Conservation (phyloP, 2,113 vertebrate genomes). For the Dolichotis patagonum region DNA sequence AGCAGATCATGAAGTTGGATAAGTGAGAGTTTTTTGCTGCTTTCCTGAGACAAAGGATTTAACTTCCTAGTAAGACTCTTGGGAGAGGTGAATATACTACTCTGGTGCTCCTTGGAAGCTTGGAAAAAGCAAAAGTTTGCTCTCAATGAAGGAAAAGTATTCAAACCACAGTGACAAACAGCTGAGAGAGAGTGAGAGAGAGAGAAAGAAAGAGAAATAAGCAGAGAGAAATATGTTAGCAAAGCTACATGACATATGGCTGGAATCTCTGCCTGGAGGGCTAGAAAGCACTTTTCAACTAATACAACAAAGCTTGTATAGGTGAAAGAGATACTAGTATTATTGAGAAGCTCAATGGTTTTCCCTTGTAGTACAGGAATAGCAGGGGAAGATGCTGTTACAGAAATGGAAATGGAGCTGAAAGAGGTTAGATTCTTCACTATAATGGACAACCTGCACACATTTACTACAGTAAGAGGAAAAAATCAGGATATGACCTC, state of each 20-base stretch:
- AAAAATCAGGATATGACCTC: background rate
- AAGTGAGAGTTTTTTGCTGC: constrained; percentile 7
- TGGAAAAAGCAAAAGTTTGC: background rate
- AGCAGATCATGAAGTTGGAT: constrained; percentile 19
- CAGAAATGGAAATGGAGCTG: background rate
- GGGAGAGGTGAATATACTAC: background rate
- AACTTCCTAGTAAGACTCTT: background rate
- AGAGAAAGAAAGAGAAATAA: background rate
- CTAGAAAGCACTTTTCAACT: background rate
- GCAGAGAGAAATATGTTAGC: background rate
- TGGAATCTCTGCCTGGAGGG: background rate
- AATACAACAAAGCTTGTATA: background rate
- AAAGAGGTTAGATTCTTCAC: background rate
- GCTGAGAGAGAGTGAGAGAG: background rate
- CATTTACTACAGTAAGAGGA: background rate
- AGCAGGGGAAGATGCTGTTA: background rate
- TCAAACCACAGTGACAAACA: background rate
- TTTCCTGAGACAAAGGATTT: background rate
- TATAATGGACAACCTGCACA: background rate
- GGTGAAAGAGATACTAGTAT: background rate
- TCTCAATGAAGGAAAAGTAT: constrained; percentile 32
- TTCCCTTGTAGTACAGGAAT: background rate
- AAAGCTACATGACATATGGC: background rate
- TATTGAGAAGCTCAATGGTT: background rate
- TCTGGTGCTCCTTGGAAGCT: background rate